Conservation (phyloP, 2,113 vertebrate species). For the Circaetus gallicus region DNA sequence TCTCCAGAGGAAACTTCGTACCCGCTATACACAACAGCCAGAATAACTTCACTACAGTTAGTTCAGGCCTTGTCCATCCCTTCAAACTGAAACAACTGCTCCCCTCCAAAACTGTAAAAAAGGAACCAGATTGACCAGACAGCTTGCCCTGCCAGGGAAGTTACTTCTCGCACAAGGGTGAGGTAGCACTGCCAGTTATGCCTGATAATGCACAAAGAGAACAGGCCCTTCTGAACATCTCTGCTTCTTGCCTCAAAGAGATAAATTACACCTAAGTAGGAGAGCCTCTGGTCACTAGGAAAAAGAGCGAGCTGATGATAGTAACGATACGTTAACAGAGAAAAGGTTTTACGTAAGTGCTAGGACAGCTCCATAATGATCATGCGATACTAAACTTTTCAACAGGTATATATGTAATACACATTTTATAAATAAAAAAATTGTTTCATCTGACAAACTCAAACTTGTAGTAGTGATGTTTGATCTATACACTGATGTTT, state of each 20-base stretch:
- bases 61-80: neutral
- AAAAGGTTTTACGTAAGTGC: neutral
- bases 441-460: neutral
- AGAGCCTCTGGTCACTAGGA: rapidly evolving
- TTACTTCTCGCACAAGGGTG: neutral
- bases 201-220: neutral
- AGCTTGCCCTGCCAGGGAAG: neutral
- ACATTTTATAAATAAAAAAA: neutral
- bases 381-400: neutral
- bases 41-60: neutral
- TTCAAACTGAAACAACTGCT: neutral
- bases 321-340: rapidly evolving
- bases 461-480: neutral
- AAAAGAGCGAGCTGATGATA: rapidly evolving
- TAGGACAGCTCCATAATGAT: neutral
- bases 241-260: neutral
- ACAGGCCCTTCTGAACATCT: neutral
- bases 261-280: neutral
- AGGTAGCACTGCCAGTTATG: neutral
- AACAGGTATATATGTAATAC: neutral
- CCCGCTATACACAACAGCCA: neutral
- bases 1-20: neutral
- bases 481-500: neutral
- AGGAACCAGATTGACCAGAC: rapidly evolving
- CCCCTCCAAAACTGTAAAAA: neutral